phyloP scores from a whole-genome alignment of 2,113 vertebrate species.

The Centropus unirufus region DNA sequence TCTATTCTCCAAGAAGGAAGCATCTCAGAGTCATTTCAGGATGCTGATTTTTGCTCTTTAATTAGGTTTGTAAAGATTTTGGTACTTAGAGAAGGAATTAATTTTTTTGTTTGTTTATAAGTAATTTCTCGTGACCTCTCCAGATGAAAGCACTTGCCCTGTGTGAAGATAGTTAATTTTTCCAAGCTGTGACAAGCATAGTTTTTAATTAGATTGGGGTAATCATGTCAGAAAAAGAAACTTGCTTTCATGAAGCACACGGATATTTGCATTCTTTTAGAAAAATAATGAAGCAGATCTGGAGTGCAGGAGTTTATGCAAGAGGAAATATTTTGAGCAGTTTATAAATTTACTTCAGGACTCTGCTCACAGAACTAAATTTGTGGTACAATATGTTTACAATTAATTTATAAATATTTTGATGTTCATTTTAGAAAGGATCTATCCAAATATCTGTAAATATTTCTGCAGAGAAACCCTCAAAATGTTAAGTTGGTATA shows the following conservation, averaged over 20 bases:
- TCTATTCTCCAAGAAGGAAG: slow-evolving; percentile 31
- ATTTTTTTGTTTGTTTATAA: slow-evolving; percentile 10
- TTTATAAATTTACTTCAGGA: neutral
- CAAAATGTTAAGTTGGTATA: neutral
- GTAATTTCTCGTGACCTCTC: slow-evolving; percentile 34
- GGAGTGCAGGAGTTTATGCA: neutral
- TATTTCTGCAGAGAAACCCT: neutral
- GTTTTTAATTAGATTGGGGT: slow-evolving; percentile 37
- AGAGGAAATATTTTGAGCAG: neutral
- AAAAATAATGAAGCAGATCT: neutral
- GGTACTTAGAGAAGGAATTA: slow-evolving; percentile 2
- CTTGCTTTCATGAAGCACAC: neutral
- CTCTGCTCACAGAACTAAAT: neutral
- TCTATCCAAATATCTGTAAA: neutral
- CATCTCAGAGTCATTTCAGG: slow-evolving; percentile 49
- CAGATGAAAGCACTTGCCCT: slow-evolving; percentile 16
- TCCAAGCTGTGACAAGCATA: neutral
- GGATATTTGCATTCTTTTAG: neutral
- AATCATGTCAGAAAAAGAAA: neutral
- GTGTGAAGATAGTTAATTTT: slow-evolving; percentile 52
- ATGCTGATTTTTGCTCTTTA: slow-evolving; percentile 51
- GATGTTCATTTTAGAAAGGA: neutral
- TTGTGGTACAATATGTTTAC: neutral
- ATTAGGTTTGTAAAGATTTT: slow-evolving; percentile 19
- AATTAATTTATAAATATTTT: neutral